phyloP scores from a whole-genome alignment of 2,888 invertebrate species.

The Drosophila sordidapex region DNA sequence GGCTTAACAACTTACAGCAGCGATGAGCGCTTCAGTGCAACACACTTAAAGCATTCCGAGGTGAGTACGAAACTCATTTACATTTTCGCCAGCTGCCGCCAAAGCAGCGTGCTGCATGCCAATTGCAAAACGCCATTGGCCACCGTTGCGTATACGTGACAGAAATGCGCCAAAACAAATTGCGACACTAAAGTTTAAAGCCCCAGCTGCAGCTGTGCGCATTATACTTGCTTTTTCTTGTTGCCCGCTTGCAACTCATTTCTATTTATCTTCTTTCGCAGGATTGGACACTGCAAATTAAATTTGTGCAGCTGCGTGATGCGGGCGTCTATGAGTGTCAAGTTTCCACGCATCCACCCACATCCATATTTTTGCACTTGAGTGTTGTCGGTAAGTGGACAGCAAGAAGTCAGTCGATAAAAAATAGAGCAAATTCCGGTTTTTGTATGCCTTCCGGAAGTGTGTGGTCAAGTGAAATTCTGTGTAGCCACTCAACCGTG shows the following conservation, averaged over 20 bases:
- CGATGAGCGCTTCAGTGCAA: constrained; percentile 94
- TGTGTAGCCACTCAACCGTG: neutral
- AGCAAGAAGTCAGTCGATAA: neutral
- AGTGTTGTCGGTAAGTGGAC: constrained; percentile 93
- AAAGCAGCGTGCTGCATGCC: constrained; percentile 16
- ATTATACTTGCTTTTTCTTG: constrained; percentile 17
- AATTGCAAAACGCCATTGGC: neutral
- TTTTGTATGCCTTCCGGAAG: neutral
- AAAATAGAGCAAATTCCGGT: neutral
- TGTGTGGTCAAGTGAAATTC: neutral
- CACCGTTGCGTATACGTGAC: constrained; percentile 56
- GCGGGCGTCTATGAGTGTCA: constrained; percentile 96
- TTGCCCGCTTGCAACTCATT: neutral
- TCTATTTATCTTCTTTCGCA: constrained; percentile 78
- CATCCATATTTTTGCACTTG: constrained; percentile 93
- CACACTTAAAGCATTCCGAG: constrained; percentile 94
- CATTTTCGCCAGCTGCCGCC: constrained; percentile 42
- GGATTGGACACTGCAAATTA: constrained; percentile 97
- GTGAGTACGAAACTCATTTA: constrained; percentile 85
- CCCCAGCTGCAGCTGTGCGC: constrained; percentile 9
- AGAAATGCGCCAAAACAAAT: constrained; percentile 45
- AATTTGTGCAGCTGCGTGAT: constrained; percentile 94
- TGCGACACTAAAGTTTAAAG: constrained; percentile 6
- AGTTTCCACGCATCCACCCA: constrained; percentile 95
- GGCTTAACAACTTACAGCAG: constrained; percentile 95